A percentile compares a stretch with the other conserved stretches of the same genome.
Conservation (phyloP, 2,113 vertebrate genomes). For the Copsychus sechellarum region DNA sequence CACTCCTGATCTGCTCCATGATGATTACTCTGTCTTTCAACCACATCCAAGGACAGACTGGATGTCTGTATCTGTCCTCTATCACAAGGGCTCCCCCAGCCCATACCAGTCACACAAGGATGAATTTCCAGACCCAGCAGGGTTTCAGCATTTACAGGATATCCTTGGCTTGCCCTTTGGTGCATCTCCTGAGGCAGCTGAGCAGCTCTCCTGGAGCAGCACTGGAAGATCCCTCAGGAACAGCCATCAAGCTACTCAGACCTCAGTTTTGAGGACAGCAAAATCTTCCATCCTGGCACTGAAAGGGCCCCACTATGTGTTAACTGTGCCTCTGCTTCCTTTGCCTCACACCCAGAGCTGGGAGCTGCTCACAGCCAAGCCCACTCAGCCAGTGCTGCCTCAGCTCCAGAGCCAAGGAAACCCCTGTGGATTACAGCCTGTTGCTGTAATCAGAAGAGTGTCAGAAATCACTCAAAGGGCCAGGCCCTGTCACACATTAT, state of each 20-base stretch:
- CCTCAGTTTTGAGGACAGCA: background rate
- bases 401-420: slow-evolving; percentile 7
- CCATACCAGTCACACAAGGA: background rate
- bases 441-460: background rate
- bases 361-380: background rate
- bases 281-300: background rate
- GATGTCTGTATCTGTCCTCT: background rate
- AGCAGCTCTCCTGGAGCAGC: background rate
- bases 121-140: slow-evolving; percentile 6
- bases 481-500: background rate
- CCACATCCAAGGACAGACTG: background rate
- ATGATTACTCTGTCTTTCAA: background rate
- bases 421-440: background rate
- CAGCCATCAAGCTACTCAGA: background rate
- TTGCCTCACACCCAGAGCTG: background rate
- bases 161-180: background rate
- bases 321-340: background rate
- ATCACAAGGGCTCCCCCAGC: background rate
- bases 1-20: background rate
- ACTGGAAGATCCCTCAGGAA: background rate
- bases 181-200: background rate
- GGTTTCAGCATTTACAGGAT: background rate
- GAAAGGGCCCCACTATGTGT: background rate
- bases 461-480: slow-evolving; percentile 7
- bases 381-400: accelerated